Base-by-base conservation (phyloP, 2,797 vertebrate genomes). In the Crocodylus rhombifer region DNA sequence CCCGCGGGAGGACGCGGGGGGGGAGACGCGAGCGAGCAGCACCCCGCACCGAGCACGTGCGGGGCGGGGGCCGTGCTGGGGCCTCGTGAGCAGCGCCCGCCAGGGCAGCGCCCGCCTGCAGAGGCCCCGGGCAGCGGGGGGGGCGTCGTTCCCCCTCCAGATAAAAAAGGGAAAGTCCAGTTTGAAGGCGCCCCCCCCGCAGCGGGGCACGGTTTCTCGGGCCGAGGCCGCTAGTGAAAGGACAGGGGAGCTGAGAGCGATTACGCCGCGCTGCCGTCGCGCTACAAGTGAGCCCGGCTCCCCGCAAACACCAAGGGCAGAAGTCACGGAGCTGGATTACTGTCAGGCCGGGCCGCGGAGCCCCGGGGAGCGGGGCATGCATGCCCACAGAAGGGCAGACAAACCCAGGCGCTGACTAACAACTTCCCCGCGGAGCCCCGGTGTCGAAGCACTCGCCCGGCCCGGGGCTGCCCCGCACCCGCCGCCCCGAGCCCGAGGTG, bases 361-460 rank as follows among this genome's bases (percentile, higher is more conserved):
- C 93, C 95, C 86, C 71, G 75, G 94, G 96, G 95, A 93, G 51
- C 84, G 51, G 93, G 95, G 87, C 97, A 82, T 94, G 97, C 95
- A 98, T 98, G 97, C 97, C 97, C 95, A 95, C 91, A 95, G 97
- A 97, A 98, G 97, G 97, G 96, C 97, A 97, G 96, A 97, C 93
- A 97, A 97, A 97, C 95, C 96, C 95, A 90, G 86, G 18, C 94
- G 80, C 88, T 86, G 94, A 93, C 93, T 95, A 96, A 97, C 90
- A 97, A 95, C 96, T 96, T 95, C 93, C 97, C 97, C 83, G 96
- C 91, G 80, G 96, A 84, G 91, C 73, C 86, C 87, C 82, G 96
- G 97, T 97, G 97, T 98, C 95, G 96, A 89, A 89, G 91, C 91
- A 75, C 90, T 95, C 93, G 88, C 94, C 84, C 90, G 90, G 93